Conservation (phyloP, 1,140 invertebrate genomes). For the Agrilus planipennis region DNA sequence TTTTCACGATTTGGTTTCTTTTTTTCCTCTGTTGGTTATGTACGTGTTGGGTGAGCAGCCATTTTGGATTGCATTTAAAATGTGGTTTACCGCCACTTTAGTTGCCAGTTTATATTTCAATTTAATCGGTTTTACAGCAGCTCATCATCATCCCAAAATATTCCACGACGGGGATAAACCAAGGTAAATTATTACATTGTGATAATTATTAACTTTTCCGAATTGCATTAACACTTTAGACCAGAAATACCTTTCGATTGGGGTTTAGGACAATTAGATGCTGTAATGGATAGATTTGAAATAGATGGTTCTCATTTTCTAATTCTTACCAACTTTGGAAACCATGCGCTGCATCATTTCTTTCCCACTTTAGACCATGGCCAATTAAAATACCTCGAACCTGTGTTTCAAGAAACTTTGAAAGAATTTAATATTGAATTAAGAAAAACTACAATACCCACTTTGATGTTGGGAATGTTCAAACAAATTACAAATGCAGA, state of each 20-base stretch:
- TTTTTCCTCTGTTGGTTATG: constrained; percentile 43
- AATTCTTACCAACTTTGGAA: constrained; percentile 59
- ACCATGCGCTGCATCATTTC: constrained; percentile 68
- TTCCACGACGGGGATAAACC: constrained; percentile 70
- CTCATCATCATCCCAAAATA: constrained; percentile 71
- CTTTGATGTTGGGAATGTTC: too few relatives aligned
- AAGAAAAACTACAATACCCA: too few relatives aligned
- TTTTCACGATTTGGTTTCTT: constrained; percentile 37
- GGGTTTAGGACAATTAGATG: constrained; percentile 65
- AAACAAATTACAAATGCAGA: too few relatives aligned
- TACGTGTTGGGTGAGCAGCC: constrained; percentile 30
- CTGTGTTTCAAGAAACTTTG: constrained; percentile 52
- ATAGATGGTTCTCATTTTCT: constrained; percentile 53
- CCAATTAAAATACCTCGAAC: constrained; percentile 50
- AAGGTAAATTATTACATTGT: constrained; percentile 32
- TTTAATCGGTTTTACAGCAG: constrained; percentile 57
- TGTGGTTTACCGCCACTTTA: constrained; percentile 47
- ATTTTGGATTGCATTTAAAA: constrained; percentile 30
- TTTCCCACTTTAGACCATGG: constrained; percentile 62
- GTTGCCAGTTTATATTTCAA: constrained; percentile 49
- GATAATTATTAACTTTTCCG: background rate
- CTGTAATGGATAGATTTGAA: constrained; percentile 57
- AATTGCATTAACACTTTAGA: constrained; percentile 8
- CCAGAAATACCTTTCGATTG: constrained; percentile 44
- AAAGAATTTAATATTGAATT: constrained; percentile 52